Conservation (phyloP, 2,113 vertebrate species). For the Trematocara stigmaticum region DNA sequence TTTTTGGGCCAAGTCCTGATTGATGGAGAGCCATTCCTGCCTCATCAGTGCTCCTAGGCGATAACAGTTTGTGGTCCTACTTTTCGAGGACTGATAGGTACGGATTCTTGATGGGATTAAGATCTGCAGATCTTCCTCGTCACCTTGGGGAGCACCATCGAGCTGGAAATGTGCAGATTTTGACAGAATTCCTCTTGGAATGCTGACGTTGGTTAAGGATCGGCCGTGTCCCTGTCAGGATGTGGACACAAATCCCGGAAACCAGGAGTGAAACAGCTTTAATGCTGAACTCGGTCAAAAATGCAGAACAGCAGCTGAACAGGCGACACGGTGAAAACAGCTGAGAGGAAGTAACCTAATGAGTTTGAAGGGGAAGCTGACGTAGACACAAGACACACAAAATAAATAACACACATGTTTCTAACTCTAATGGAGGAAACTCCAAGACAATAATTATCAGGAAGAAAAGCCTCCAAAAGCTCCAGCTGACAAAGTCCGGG, state of each 20-base stretch:
- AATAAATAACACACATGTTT: not conserved
- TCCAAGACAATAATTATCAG: not conserved
- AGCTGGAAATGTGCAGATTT: not conserved
- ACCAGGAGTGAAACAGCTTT: not conserved
- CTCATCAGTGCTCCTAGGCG: not conserved
- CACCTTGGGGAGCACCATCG: not conserved
- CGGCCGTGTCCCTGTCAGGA: not conserved
- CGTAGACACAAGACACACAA: not conserved
- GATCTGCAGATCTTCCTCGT: not conserved
- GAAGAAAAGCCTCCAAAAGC: not conserved
- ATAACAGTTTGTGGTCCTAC: not conserved
- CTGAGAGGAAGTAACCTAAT: not conserved
- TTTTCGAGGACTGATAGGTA: not conserved
- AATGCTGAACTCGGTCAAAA: not conserved
- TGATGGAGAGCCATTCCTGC: not conserved
- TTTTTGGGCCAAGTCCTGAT: fast-evolving
- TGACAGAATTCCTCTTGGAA: not conserved
- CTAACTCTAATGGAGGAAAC: not conserved
- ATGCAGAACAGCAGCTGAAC: not conserved
- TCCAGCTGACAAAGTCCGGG: not conserved
- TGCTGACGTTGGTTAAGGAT: not conserved
- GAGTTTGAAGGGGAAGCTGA: not conserved
- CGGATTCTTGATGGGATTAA: not conserved
- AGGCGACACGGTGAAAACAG: not conserved
- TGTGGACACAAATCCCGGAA: fast-evolving